Percentiles rank a stretch among this genome's conserved stretches.
These are phyloP conservation scores for Aramus guarauna DNA, from an alignment of 2,113 vertebrate genomes.

Conservation along the genomic window DNA sequence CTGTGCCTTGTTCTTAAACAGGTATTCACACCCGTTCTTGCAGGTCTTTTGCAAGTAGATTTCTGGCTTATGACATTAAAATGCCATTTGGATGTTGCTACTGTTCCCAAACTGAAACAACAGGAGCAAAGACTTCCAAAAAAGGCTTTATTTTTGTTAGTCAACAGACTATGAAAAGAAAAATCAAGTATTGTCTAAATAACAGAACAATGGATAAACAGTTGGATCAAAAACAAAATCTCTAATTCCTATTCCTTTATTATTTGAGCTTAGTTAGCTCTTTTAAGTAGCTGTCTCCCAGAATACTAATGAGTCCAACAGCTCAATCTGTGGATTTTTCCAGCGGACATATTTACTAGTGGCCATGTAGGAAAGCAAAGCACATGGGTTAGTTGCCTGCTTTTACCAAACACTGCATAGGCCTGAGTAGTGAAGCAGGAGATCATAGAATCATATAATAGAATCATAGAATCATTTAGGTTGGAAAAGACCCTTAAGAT, in stretches of 20 bases:
- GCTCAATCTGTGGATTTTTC: neutral
- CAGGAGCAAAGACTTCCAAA: neutral
- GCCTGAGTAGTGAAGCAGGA: neutral
- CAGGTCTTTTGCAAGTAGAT: neutral
- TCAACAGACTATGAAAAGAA: neutral
- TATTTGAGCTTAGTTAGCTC: neutral
- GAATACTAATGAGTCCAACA: neutral
- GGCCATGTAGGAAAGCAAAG: neutral
- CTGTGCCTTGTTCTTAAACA: neutral
- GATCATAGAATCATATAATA: neutral
- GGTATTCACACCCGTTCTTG: neutral
- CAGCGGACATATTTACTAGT: rapidly evolving
- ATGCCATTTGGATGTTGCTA: neutral
- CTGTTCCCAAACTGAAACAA: neutral
- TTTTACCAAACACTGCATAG: neutral
- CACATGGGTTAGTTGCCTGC: neutral
- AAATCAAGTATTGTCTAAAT: neutral
- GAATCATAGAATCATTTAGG: neutral
- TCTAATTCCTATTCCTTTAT: neutral
- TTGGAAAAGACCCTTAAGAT: too few species aligned
- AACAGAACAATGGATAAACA: neutral
- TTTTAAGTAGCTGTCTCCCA: neutral
- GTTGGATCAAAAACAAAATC: neutral
- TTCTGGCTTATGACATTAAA: neutral
- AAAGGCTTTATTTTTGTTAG: neutral